Percentiles rank a stretch among this genome's conserved stretches.
Conservation (phyloP, 2,888 invertebrate genomes). For the Cephus rjabovi region DNA sequence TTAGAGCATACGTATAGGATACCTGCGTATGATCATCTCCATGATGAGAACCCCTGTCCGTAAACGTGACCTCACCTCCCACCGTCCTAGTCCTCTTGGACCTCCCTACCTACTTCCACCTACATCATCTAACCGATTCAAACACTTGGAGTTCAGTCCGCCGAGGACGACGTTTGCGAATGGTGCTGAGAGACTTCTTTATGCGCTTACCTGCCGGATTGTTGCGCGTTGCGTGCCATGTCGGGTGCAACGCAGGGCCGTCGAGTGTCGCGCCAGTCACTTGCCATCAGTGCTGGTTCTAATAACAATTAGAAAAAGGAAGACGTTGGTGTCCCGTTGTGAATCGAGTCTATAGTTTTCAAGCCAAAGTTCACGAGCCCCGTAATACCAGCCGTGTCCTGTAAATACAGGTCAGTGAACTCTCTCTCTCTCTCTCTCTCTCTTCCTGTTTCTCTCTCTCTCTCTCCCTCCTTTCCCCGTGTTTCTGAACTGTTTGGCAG, state of each 20-base stretch:
- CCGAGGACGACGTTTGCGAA: background rate
- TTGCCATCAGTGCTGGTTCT: background rate
- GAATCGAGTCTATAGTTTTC: background rate
- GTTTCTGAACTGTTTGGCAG: background rate
- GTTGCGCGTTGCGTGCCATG: background rate
- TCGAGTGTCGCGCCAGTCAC: background rate
- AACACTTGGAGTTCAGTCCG: background rate
- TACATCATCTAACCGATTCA: background rate
- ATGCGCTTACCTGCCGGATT: background rate
- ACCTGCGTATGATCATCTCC: background rate
- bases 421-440: background rate
- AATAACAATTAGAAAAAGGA: background rate
- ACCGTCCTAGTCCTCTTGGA: background rate
- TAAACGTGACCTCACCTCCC: background rate
- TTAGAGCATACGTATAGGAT: background rate
- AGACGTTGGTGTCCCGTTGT: background rate
- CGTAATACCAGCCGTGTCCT: background rate
- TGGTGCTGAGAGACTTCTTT: background rate
- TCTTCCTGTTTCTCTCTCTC: no score
- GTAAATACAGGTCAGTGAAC: background rate
- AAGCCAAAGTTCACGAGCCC: background rate
- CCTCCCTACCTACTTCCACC: background rate
- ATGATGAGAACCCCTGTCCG: background rate
- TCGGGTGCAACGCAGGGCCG: background rate
- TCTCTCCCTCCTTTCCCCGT: background rate